Evolutionary conservation across 2,888 invertebrate genomes (phyloP).

Genomic region (Alsophila aescularia): DNA sequence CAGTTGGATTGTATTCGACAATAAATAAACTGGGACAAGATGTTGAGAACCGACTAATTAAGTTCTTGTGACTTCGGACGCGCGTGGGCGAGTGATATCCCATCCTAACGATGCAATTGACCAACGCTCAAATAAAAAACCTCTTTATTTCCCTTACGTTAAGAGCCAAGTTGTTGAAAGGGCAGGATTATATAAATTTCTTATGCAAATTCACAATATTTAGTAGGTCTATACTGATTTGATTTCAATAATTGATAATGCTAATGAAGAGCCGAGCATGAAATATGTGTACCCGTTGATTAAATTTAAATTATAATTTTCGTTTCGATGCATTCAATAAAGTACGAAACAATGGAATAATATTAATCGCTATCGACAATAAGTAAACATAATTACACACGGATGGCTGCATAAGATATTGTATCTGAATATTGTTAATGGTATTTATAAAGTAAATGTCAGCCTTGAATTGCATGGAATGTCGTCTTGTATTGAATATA

Average conservation of each 20-base stretch:
- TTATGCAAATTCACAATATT: constrained; percentile 67
- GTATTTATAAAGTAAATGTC: neutral
- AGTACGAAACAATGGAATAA: constrained; percentile 27
- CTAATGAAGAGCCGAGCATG: constrained; percentile 60
- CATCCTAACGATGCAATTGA: constrained; percentile 58
- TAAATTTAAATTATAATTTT: constrained; percentile 33
- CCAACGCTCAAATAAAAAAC: constrained; percentile 37
- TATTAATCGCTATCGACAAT: constrained; percentile 25
- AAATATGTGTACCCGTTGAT: constrained; percentile 49
- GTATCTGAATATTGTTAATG: neutral
- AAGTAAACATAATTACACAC: constrained; percentile 21
- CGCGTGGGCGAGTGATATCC: constrained; percentile 65
- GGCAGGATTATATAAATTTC: constrained; percentile 44
- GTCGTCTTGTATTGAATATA: neutral
- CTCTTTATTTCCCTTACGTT: constrained; percentile 40
- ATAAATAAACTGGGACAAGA: constrained; percentile 72
- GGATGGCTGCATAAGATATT: constrained; percentile 14
- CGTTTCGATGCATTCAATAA: constrained; percentile 20
- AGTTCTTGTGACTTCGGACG: constrained; percentile 73
- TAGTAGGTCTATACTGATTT: constrained; percentile 56
- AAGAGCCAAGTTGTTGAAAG: constrained; percentile 32
- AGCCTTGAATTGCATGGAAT: constrained; percentile 16
- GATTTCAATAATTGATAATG: constrained; percentile 75
- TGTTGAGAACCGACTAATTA: constrained; percentile 77
- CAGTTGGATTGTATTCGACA: constrained; percentile 68